Evolutionary conservation across 2,888 invertebrate genomes (phyloP).

Genomic region (Luperina testacea): DNA sequence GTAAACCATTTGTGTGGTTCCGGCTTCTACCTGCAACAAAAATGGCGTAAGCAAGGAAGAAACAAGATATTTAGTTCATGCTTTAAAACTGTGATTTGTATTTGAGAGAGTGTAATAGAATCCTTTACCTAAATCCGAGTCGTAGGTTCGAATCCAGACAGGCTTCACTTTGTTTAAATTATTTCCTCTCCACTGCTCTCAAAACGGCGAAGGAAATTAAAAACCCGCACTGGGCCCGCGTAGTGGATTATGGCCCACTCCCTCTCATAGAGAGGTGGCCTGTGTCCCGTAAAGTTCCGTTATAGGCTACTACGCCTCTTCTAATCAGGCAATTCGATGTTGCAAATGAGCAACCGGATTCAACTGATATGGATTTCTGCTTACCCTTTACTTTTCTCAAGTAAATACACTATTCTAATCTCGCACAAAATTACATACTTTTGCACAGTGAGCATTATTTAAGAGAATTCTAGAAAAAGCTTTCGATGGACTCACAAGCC

Average conservation of each 20-base stretch:
- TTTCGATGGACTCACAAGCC: not conserved
- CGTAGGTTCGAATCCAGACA: not conserved
- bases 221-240: not conserved
- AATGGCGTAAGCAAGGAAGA: not conserved
- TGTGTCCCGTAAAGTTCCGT: not conserved
- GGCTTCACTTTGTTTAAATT: not conserved
- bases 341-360: too few species aligned
- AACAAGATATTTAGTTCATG: not conserved
- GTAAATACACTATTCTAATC: not conserved
- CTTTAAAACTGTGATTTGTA: not conserved
- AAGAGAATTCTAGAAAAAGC: not conserved
- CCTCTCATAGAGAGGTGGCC: too few species aligned
- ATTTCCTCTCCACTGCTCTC: not conserved
- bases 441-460: not conserved
- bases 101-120: not conserved
- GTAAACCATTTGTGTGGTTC: conserved; percentile 72
- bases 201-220: too few species aligned
- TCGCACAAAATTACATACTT: not conserved
- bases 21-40: conserved; percentile 69
- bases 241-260: not conserved
- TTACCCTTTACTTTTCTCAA: not conserved
- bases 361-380: not conserved
- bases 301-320: not conserved
- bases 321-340: not conserved
- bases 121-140: not conserved